phyloP scores from a whole-genome alignment of 2,888 invertebrate genomes.

The Caenorhabditis afra region DNA sequence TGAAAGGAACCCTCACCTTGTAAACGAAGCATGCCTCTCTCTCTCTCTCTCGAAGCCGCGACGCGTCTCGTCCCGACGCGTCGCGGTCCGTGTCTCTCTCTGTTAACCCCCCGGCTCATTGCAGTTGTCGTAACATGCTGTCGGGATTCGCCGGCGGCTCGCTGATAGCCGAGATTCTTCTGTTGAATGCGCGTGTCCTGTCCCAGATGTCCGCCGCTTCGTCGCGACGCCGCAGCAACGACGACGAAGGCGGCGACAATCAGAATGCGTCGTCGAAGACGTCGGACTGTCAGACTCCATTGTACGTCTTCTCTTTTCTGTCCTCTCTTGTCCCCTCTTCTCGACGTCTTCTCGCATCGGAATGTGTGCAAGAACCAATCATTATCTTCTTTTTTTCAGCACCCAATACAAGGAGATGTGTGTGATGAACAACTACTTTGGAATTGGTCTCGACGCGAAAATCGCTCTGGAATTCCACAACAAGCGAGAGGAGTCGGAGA shows the following conservation, averaged over 20 bases:
- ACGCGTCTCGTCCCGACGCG: too few relatives aligned
- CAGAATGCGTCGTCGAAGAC: not conserved
- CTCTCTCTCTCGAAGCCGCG: too few relatives aligned
- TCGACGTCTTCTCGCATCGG: too few relatives aligned
- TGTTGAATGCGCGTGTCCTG: constrained; percentile 95
- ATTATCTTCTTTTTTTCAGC: constrained; percentile 80
- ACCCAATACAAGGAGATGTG: constrained; percentile 92
- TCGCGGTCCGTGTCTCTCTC: not conserved
- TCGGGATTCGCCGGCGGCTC: constrained; percentile 84
- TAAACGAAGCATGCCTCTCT: not conserved
- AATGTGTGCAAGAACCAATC: not conserved
- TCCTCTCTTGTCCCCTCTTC: not conserved
- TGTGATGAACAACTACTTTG: constrained; percentile 99
- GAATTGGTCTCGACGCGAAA: constrained; percentile 97
- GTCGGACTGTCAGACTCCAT: constrained; percentile 58
- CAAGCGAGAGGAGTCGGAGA: constrained; percentile 96
- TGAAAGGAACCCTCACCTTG: not conserved
- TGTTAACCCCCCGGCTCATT: constrained; percentile 5
- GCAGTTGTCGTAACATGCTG: constrained; percentile 65
- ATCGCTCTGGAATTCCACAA: constrained; percentile 97
- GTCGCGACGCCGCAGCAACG: not conserved
- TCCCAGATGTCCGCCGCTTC: constrained; percentile 25
- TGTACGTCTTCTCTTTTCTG: constrained; percentile 46
- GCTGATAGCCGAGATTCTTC: constrained; percentile 93
- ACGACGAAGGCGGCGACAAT: not conserved